Percentiles rank a stretch among this genome's conserved stretches.
phyloP scores from a whole-genome alignment of 2,113 vertebrate genomes.

The Cygnus atratus region DNA sequence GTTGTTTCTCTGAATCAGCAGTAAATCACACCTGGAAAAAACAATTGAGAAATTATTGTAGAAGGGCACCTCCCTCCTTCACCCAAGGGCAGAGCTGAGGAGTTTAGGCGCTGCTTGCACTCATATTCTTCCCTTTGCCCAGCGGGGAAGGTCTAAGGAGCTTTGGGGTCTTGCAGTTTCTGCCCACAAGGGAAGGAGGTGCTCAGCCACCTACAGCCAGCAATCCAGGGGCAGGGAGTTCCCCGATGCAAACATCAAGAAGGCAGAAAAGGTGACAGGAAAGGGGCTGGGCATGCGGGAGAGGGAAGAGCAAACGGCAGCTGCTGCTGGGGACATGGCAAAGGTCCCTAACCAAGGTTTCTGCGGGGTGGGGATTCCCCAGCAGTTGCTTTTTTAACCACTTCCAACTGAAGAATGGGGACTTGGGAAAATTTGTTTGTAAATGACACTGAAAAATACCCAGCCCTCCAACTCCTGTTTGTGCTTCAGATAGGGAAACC shows the following conservation, averaged over 20 bases:
- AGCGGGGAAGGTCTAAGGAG: neutral
- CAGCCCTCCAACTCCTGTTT: neutral
- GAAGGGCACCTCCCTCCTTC: neutral
- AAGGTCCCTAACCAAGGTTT: neutral
- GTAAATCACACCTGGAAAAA: neutral
- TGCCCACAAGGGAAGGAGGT: neutral
- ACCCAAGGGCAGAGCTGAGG: neutral
- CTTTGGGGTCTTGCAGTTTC: neutral
- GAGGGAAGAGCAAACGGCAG: neutral
- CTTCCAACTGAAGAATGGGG: neutral
- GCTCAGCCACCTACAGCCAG: neutral
- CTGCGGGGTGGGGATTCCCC: neutral
- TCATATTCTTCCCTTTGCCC: neutral
- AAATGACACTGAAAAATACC: neutral
- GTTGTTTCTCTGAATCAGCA: neutral
- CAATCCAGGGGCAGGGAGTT: neutral
- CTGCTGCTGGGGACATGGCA: neutral
- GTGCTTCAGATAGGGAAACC: neutral
- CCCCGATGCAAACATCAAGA: neutral
- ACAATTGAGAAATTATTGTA: neutral
- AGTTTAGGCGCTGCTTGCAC: accelerated
- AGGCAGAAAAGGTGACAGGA: neutral
- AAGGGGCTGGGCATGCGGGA: neutral
- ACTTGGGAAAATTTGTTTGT: neutral
- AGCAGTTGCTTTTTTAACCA: neutral